Evolutionary conservation across 2,888 invertebrate species (phyloP), one percentile per base, ranked within the genome.

Genomic region (Eulithis testata): DNA sequence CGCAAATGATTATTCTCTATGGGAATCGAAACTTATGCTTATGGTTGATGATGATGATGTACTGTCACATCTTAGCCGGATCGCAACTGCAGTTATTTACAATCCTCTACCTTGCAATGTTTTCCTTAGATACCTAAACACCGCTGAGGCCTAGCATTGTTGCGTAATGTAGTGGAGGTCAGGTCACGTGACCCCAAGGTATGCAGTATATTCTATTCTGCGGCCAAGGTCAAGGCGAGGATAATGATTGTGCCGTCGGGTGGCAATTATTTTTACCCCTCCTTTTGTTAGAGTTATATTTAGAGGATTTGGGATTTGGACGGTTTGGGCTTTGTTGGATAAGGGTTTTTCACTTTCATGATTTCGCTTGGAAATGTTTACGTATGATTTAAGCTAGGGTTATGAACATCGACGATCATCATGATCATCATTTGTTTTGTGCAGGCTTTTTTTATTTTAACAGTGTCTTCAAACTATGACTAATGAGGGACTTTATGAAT

Each of bases 251-350:
- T 21, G 21, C 21, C 43, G 52, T 49, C 52, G 50, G 65, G 63
- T 63, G 60, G 63, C 65, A 70, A 70, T 70, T 70, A 70, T 60
- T 70, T 65, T 61, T 63, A 60, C 60, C 57, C 54, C 50, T 47
- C 45, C 36, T 50, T 61, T 60, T 63, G 58, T 67, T 65, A n/a
- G 55, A 60, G 12, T 51, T 59, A 53, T 50, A 50, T 65, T 64
- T 59, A 21, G 58, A 61, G 58, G 47, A 63, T 61, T 68, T 58
- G 53, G 52, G 63, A 58, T 58, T 67, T 52, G 54, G 52, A 43
- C 49, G 58, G 60, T 60, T 59, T 56, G 9, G 21, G 40, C 44
- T 49, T 27, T 61, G 55, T 61, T 11, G 49, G 55, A 27, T 55
- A 12, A 55, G 12, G 37, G 14, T 50, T 43, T 55, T 44, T 55